Evolutionary conservation across 2,113 vertebrate genomes (phyloP).

Genomic region (Cyanoramphus novaezelandiae): DNA sequence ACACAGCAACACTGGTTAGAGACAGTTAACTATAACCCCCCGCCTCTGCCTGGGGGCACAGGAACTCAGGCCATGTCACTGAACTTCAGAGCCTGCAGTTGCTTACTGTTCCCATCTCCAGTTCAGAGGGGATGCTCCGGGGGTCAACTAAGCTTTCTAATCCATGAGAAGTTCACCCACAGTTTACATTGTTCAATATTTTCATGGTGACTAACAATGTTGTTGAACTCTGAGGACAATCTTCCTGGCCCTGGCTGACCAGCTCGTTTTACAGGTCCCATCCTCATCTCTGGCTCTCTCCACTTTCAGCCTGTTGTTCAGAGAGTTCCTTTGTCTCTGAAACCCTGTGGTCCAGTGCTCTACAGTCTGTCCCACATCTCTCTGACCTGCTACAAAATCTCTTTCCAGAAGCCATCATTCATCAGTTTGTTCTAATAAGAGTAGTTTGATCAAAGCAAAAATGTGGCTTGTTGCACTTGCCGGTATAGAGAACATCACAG

Average conservation of each 20-base stretch:
- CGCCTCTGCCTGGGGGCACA: not conserved
- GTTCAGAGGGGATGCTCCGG: not conserved
- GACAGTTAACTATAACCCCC: not conserved
- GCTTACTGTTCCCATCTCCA: not conserved
- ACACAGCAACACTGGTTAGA: not conserved
- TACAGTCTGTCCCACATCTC: not conserved
- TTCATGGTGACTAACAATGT: slow-evolving; percentile 27
- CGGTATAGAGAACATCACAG: not conserved
- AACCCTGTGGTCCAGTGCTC: not conserved
- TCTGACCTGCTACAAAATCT: not conserved
- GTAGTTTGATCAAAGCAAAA: not conserved
- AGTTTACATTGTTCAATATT: slow-evolving; percentile 29
- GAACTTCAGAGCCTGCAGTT: not conserved
- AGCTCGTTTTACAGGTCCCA: not conserved
- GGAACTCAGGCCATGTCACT: not conserved
- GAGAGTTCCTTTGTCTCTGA: not conserved
- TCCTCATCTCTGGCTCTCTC: not conserved
- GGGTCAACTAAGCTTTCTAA: not conserved
- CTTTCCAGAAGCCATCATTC: not conserved
- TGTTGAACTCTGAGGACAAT: not conserved
- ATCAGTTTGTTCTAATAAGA: not conserved
- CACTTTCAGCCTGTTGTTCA: not conserved
- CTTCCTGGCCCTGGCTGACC: not conserved
- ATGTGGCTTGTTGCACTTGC: not conserved
- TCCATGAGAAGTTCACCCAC: not conserved